These are phyloP conservation scores for Nymphalis polychloros DNA, from an alignment of 2,888 invertebrate genomes.

Conservation along the genomic window DNA sequence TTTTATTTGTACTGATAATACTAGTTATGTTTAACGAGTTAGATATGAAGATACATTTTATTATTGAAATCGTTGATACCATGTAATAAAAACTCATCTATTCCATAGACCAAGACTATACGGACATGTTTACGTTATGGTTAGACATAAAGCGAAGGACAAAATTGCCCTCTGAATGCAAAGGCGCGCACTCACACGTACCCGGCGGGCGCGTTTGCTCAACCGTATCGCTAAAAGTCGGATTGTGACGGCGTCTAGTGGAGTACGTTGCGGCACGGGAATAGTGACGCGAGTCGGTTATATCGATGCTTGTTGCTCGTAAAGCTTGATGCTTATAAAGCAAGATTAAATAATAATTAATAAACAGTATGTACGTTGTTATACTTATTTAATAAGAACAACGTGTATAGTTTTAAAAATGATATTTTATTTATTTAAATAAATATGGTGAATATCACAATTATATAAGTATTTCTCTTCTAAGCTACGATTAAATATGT, in stretches of 20 bases:
- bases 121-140: conserved; percentile 22
- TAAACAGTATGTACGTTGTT: not conserved
- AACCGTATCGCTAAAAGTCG: conserved; percentile 40
- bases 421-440: not conserved
- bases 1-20: not conserved
- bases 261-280: conserved; percentile 27
- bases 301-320: not conserved
- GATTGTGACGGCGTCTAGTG: conserved; percentile 37
- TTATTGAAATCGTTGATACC: not conserved
- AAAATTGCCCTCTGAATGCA: conserved; percentile 34
- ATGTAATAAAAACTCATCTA: not conserved
- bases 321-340: too few relatives aligned
- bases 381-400: not conserved
- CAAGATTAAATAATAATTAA: too few relatives aligned
- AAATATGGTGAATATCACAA: too few relatives aligned
- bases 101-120: not conserved
- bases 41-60: not conserved
- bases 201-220: conserved; percentile 34
- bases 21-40: not conserved
- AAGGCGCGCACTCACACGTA: conserved; percentile 20
- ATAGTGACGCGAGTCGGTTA: conserved; percentile 21
- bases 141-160: conserved; percentile 25
- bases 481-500: too few relatives aligned
- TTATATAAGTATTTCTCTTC: too few relatives aligned
- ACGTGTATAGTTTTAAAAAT: not conserved